Conservation (phyloP, 92 coral and sea anemone species). For the Epizoanthus fatuus region DNA sequence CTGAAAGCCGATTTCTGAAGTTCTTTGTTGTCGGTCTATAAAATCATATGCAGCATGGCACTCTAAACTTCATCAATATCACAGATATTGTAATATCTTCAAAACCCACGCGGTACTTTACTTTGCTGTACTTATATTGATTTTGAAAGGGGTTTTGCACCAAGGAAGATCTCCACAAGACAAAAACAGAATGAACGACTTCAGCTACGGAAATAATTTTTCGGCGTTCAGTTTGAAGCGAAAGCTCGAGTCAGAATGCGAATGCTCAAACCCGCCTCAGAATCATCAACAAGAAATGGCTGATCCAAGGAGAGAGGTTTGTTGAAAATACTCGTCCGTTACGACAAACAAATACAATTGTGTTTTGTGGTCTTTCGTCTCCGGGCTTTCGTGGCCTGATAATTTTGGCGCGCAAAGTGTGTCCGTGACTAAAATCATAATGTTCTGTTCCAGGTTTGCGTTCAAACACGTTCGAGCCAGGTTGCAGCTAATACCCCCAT, state of each 20-base stretch:
- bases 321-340: background rate
- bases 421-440: no score
- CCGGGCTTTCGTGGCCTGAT: background rate
- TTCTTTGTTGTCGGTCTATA: conserved; percentile 13
- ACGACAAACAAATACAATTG: background rate
- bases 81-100: background rate
- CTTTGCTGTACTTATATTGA: background rate
- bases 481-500: no score
- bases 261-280: background rate
- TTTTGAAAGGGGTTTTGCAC: background rate
- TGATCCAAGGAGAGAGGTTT: conserved; percentile 19
- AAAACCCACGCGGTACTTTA: background rate
- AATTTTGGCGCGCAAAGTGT: no score
- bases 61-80: conserved; percentile 4
- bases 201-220: conserved; percentile 1
- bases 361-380: background rate
- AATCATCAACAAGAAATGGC: conserved; percentile 14
- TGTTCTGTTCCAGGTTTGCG: no score
- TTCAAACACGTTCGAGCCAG: no score
- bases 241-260: conserved; percentile 22
- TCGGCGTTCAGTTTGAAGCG: conserved; percentile 31
- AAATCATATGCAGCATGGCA: conserved; percentile 17
- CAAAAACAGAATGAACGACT: conserved; percentile 8
- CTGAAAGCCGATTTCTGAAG: conserved; percentile 20
- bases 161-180: no score